Evolutionary conservation across 2,113 vertebrate species (phyloP).

Genomic region (Rhea pennata): DNA sequence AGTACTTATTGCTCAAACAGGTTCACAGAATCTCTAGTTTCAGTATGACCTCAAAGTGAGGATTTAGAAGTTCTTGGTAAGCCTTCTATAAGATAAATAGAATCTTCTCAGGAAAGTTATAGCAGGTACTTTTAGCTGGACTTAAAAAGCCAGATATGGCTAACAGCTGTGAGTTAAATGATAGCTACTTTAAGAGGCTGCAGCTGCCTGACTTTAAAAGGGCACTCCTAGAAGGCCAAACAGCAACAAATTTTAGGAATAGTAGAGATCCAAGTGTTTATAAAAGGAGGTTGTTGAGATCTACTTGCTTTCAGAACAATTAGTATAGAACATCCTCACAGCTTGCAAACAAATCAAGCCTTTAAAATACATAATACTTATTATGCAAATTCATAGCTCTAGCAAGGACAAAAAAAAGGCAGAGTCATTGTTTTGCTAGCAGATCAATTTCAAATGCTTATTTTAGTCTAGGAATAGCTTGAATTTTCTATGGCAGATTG

Average conservation of each 20-base stretch:
- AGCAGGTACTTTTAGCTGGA: conserved; percentile 53
- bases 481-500: conserved; percentile 15
- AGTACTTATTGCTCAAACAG: background rate
- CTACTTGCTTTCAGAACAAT: background rate
- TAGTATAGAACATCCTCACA: background rate
- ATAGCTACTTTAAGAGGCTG: conserved; percentile 5
- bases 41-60: background rate
- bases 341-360: conserved; percentile 16
- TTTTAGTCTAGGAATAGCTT: conserved; percentile 23
- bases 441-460: background rate
- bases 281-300: background rate
- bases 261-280: background rate
- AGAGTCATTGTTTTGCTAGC: conserved; percentile 15
- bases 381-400: background rate
- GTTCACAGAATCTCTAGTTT: conserved; percentile 1
- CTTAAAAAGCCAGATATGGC: conserved; percentile 6
- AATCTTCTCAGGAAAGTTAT: background rate
- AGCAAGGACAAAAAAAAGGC: background rate
- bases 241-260: conserved; percentile 29
- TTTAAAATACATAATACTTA: background rate
- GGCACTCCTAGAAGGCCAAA: conserved; percentile 11
- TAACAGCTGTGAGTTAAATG: conserved; percentile 45
- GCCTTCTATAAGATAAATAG: background rate
- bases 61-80: background rate
- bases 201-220: conserved; percentile 57